Percentiles rank a stretch among this genome's conserved stretches.
Evolutionary conservation across 2,888 invertebrate genomes (phyloP).

Genomic region (Eulithis testata): DNA sequence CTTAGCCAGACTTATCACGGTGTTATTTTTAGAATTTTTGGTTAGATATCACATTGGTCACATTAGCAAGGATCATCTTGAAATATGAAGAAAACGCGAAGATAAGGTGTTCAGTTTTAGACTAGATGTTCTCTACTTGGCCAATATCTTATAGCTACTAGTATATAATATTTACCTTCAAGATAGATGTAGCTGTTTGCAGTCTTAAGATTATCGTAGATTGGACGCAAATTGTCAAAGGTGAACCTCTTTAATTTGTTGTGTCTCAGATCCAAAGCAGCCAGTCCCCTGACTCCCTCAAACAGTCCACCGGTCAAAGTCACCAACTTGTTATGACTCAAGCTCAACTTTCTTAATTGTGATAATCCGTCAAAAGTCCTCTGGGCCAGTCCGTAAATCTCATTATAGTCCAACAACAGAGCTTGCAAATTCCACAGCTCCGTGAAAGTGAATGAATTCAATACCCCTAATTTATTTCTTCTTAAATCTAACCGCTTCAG

Average conservation of each 20-base stretch:
- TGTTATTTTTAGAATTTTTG: no score
- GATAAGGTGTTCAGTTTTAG: no score
- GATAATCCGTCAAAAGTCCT: slow-evolving; percentile 91
- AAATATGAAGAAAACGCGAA: no score
- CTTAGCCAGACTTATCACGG: no score
- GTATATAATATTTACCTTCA: slow-evolving; percentile 85
- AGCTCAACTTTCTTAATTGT: slow-evolving; percentile 88
- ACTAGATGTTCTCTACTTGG: no score
- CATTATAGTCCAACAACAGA: slow-evolving; percentile 88
- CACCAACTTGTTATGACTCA: slow-evolving; percentile 90
- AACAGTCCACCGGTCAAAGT: slow-evolving; percentile 89
- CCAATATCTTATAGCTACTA: no score
- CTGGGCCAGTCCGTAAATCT: slow-evolving; percentile 89
- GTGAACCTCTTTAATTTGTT: slow-evolving; percentile 91
- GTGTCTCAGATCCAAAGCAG: slow-evolving; percentile 89
- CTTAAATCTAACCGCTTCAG: slow-evolving; percentile 90
- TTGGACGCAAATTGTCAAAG: slow-evolving; percentile 89
- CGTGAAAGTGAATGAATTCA: slow-evolving; percentile 91
- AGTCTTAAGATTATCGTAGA: slow-evolving; percentile 90
- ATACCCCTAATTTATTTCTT: slow-evolving; percentile 89
- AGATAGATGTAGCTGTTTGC: slow-evolving; percentile 89
- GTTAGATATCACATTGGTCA: no score
- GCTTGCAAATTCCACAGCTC: slow-evolving; percentile 90
- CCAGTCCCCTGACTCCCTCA: slow-evolving; percentile 88
- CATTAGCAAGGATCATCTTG: no score